Conservation (phyloP, 2,113 vertebrate species). For the Myotis yumanensis region DNA sequence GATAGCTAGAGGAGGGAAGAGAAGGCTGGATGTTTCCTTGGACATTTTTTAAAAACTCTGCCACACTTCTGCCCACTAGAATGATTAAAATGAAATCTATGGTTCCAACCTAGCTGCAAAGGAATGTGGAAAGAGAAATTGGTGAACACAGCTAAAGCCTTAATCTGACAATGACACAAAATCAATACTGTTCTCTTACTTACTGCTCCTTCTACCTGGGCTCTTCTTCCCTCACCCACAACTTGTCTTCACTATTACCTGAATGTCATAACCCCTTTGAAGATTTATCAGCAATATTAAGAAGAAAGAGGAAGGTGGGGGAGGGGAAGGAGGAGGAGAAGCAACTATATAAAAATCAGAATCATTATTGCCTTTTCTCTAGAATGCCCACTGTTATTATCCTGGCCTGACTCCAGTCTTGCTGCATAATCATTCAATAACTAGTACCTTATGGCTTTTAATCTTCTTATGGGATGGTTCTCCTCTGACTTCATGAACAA, state of each 20-base stretch:
- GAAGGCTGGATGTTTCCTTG: neutral
- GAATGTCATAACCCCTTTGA: neutral
- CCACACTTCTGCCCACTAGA: neutral
- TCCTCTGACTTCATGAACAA: neutral
- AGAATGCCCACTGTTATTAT: neutral
- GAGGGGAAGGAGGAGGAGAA: neutral
- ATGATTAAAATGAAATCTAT: neutral
- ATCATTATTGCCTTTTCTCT: neutral
- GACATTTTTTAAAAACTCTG: neutral
- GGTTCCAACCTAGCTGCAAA: neutral
- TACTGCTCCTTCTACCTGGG: neutral
- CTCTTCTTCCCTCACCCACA: neutral
- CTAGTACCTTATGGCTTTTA: neutral
- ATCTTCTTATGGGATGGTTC: neutral
- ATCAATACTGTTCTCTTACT: neutral
- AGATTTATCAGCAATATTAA: neutral
- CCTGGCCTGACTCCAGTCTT: neutral
- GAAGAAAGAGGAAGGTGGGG: neutral
- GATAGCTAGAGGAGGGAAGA: rapidly evolving
- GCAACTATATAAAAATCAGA: neutral
- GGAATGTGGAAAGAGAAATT: neutral
- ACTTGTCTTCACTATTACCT: neutral
- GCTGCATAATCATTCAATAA: neutral
- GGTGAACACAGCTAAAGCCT: neutral
- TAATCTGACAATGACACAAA: neutral